A percentile compares a stretch with the other conserved stretches of the same genome.
Conservation (phyloP, 2,888 invertebrate species). For the Chorisops tibialis region DNA sequence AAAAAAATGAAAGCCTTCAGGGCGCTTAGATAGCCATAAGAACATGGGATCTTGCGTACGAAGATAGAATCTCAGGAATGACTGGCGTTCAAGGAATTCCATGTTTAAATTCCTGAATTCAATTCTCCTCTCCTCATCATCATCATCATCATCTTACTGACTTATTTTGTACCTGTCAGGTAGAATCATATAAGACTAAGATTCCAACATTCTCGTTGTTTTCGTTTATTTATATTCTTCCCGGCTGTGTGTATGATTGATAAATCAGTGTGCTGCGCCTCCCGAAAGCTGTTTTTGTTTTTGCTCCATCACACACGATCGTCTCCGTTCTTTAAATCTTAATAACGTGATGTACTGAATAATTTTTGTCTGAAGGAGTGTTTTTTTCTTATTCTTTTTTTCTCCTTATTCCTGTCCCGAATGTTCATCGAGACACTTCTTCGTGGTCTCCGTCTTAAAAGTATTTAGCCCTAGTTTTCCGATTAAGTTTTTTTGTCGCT, state of each 20-base stretch:
- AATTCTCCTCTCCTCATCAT: too few species aligned
- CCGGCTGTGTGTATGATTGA: constrained; percentile 7
- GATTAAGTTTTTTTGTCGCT: too few species aligned
- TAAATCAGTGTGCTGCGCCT: constrained; percentile 7
- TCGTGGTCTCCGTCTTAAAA: too few species aligned
- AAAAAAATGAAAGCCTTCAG: constrained; percentile 19
- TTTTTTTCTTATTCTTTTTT: not conserved
- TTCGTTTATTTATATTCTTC: too few species aligned
- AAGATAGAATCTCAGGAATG: constrained; percentile 20
- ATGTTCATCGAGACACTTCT: not conserved
- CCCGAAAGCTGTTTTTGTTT: not conserved
- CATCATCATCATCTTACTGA: too few species aligned
- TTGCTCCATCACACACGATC: not conserved
- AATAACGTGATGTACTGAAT: too few species aligned
- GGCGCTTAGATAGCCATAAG: not conserved
- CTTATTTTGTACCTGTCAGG: too few species aligned
- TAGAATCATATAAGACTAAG: too few species aligned
- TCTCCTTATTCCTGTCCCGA: not conserved
- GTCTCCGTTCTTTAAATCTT: too few species aligned
- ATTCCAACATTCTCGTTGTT: too few species aligned
- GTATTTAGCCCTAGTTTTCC: too few species aligned
- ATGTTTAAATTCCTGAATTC: too few species aligned
- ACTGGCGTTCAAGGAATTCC: constrained; percentile 20
- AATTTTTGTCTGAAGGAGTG: not conserved
- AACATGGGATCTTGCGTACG: not conserved